Percentiles rank a stretch among this genome's conserved stretches.
phyloP scores from a whole-genome alignment of 2,888 invertebrate genomes.

The Caenorhabditis sp. region DNA sequence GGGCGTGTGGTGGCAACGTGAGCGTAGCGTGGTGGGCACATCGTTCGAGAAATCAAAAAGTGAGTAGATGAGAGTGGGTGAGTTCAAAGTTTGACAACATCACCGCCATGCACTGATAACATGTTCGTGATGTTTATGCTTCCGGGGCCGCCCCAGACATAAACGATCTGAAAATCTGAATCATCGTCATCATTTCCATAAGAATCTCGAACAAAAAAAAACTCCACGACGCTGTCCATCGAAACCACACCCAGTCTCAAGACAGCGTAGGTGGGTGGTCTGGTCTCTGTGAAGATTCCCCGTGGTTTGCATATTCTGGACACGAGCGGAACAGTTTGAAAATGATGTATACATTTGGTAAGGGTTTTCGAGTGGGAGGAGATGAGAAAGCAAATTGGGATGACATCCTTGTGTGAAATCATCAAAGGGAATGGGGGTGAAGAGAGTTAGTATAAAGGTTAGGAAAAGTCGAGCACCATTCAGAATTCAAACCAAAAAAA shows the following conservation, averaged over 20 bases:
- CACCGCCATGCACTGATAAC: conserved; percentile 39
- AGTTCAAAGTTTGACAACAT: conserved; percentile 50
- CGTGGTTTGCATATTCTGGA: conserved; percentile 53
- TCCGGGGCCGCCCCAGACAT: conserved; percentile 3
- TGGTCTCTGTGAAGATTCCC: conserved; percentile 18
- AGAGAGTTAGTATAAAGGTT: conserved; percentile 24
- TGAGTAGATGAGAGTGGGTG: conserved; percentile 2
- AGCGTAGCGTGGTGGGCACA: conserved; percentile 18
- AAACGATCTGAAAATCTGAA: conserved; percentile 49
- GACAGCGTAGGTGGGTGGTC: conserved; percentile 44
- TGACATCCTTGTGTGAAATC: conserved; percentile 37
- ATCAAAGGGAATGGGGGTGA: conserved; percentile 6
- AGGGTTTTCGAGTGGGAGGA: conserved; percentile 47
- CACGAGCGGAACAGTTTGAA: conserved; percentile 52
- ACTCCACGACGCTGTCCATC: conserved; percentile 9
- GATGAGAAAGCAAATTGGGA: conserved; percentile 10
- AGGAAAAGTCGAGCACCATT: background rate
- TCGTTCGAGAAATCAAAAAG: conserved; percentile 39
- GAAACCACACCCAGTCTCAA: conserved; percentile 52
- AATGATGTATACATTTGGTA: conserved; percentile 26
- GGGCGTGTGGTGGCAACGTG: conserved; percentile 31
- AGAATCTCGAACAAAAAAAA: conserved; percentile 8
- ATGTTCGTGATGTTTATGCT: conserved; percentile 42
- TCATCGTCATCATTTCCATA: conserved; percentile 54
- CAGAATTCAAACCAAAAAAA: background rate